Percentiles rank a stretch among this genome's conserved stretches.
Evolutionary conservation across 2,888 invertebrate species (phyloP).

Genomic region (Dynastes tityus): DNA sequence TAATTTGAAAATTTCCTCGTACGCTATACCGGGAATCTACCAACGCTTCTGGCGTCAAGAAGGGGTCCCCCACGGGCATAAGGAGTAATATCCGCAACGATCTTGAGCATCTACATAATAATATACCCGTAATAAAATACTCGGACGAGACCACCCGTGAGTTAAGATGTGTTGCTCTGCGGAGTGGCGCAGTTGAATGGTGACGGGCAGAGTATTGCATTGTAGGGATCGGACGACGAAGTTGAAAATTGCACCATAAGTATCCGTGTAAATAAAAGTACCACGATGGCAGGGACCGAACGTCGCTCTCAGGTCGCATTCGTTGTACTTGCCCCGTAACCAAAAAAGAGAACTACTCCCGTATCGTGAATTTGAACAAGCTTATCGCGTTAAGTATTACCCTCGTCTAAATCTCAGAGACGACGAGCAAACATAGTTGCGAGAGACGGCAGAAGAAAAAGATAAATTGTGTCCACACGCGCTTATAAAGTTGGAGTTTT

Average conservation of each 20-base stretch:
- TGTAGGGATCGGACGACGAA: slow-evolving; percentile 18
- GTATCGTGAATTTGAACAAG: slow-evolving; percentile 9
- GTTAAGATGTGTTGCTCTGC: slow-evolving; percentile 30
- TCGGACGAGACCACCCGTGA: slow-evolving; percentile 49
- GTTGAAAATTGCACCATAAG: slow-evolving; percentile 37
- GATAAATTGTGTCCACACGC: slow-evolving; percentile 14
- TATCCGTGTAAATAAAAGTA: slow-evolving; percentile 38
- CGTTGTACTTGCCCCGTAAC: background rate
- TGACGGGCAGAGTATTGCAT: slow-evolving; percentile 30
- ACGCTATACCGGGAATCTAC: background rate
- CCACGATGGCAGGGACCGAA: background rate
- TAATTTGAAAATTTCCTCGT: background rate
- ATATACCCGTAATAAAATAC: slow-evolving; percentile 49
- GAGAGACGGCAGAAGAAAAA: background rate
- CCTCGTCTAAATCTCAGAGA: slow-evolving; percentile 31
- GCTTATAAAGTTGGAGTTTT: slow-evolving; percentile 17
- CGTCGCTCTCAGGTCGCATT: slow-evolving; percentile 22
- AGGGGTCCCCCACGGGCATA: background rate
- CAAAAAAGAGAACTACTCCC: slow-evolving; percentile 29
- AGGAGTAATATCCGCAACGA: slow-evolving; percentile 19
- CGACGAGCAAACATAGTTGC: slow-evolving; percentile 27
- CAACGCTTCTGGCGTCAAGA: slow-evolving; percentile 12
- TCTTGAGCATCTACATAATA: slow-evolving; percentile 48
- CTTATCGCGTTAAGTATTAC: slow-evolving; percentile 43
- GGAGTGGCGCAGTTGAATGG: slow-evolving; percentile 15